These are phyloP conservation scores for Anser cygnoides DNA, from an alignment of 2,113 vertebrate species.

Conservation along the genomic window DNA sequence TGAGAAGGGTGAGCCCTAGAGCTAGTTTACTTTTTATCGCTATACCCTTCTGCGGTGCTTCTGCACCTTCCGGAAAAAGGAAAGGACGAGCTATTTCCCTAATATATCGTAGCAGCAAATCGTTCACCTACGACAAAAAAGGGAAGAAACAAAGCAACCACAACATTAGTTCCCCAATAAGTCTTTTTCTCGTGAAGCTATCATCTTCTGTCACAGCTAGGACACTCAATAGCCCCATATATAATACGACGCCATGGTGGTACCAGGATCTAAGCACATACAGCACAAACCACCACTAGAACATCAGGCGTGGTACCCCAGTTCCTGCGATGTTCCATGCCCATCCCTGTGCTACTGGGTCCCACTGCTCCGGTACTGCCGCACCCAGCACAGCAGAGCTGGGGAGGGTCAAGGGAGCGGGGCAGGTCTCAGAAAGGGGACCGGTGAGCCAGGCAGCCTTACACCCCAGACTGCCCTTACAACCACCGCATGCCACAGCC, in stretches of 20 bases:
- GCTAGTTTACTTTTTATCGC: slow-evolving; percentile 7
- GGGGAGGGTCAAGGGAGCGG: neutral
- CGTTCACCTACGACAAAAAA: slow-evolving; percentile 54
- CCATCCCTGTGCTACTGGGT: neutral
- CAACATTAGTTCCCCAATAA: neutral
- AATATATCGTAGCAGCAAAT: slow-evolving; percentile 11
- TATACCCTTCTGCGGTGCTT: accelerated
- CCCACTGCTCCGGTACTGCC: neutral
- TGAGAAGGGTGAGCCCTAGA: slow-evolving; percentile 59
- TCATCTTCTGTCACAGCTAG: neutral
- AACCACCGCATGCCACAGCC: accelerated
- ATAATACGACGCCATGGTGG: accelerated
- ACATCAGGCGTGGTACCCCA: neutral
- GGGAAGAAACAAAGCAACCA: neutral
- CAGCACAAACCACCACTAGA: neutral
- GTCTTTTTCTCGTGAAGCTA: neutral
- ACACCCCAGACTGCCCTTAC: neutral
- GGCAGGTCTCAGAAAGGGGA: neutral
- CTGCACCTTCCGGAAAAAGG: neutral
- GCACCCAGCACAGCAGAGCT: neutral
- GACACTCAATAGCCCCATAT: neutral
- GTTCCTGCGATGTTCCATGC: neutral
- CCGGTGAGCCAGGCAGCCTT: accelerated
- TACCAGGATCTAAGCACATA: accelerated
- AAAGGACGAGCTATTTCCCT: neutral